Conservation (phyloP, 2,113 vertebrate species). For the Anseranas semipalmata region DNA sequence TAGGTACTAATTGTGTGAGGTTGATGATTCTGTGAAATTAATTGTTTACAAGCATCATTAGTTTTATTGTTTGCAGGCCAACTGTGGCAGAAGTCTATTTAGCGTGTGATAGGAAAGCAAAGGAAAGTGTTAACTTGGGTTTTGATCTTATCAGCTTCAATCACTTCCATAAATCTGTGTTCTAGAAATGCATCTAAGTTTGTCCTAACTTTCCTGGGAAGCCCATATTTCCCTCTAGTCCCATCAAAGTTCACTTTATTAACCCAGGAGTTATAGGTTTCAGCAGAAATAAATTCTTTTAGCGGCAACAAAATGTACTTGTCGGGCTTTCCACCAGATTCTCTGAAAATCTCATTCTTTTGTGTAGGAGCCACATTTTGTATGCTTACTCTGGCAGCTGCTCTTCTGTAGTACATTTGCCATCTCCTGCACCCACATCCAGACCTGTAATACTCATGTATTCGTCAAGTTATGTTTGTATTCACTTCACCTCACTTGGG, state of each 20-base stretch:
- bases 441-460: neutral
- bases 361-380: slow-evolving; percentile 52
- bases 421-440: neutral
- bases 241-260: slow-evolving; percentile 79
- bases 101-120: slow-evolving; percentile 47
- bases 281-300: slow-evolving; percentile 78
- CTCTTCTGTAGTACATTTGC: slow-evolving; percentile 6
- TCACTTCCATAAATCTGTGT: slow-evolving; percentile 75
- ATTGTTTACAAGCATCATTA: slow-evolving; percentile 29
- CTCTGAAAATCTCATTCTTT: slow-evolving; percentile 70
- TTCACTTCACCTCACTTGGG: neutral
- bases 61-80: slow-evolving; percentile 40
- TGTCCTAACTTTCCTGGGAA: slow-evolving; percentile 74
- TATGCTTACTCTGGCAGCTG: slow-evolving; percentile 55
- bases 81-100: slow-evolving; percentile 49
- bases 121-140: slow-evolving; percentile 68
- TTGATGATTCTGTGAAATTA: slow-evolving; percentile 23
- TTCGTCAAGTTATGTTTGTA: neutral
- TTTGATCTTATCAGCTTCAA: slow-evolving; percentile 75
- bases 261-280: slow-evolving; percentile 77
- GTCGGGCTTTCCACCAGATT: slow-evolving; percentile 61
- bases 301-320: slow-evolving; percentile 73
- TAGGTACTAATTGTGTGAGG: neutral
- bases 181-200: slow-evolving; percentile 71
- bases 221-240: slow-evolving; percentile 76